Percentiles rank a stretch among this genome's conserved stretches.
Conservation (phyloP, 2,888 invertebrate genomes). For the Trissonchulus sp. region DNA sequence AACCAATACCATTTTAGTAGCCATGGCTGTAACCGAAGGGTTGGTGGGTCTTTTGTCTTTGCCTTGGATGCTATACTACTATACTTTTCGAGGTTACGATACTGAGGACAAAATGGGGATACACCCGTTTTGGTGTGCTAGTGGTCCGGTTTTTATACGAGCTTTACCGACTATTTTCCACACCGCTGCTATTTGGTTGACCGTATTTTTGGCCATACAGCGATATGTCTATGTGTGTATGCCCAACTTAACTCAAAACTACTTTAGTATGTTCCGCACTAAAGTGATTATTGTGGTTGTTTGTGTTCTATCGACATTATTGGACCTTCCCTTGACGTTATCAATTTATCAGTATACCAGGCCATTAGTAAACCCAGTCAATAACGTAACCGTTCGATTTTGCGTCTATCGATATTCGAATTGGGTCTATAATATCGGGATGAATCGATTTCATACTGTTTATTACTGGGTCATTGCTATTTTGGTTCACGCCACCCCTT, state of each 20-base stretch:
- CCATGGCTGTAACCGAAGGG: conserved; percentile 47
- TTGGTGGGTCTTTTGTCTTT: conserved; percentile 45
- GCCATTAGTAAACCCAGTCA: background rate
- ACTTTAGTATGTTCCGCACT: background rate
- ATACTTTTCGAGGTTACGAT: conserved; percentile 43
- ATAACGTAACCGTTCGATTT: background rate
- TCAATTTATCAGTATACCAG: background rate
- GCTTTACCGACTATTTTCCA: conserved; percentile 76
- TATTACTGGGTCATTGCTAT: conserved; percentile 69
- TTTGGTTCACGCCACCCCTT: conserved; percentile 62
- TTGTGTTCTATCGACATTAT: background rate
- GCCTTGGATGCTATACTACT: conserved; percentile 48
- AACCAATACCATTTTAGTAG: conserved; percentile 44
- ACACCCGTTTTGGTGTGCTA: conserved; percentile 44
- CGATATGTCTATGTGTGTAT: conserved; percentile 83
- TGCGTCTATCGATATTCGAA: background rate
- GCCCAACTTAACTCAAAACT: background rate
- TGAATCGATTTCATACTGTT: conserved; percentile 67
- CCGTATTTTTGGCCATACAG: conserved; percentile 79
- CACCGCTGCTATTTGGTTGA: conserved; percentile 87
- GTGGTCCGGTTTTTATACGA: conserved; percentile 57
- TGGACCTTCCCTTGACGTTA: background rate
- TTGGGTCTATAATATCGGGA: background rate
- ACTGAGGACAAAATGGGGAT: conserved; percentile 35
- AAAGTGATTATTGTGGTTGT: background rate